Conservation (phyloP, 1,140 invertebrate species). For the Drosophila paulistorum region DNA sequence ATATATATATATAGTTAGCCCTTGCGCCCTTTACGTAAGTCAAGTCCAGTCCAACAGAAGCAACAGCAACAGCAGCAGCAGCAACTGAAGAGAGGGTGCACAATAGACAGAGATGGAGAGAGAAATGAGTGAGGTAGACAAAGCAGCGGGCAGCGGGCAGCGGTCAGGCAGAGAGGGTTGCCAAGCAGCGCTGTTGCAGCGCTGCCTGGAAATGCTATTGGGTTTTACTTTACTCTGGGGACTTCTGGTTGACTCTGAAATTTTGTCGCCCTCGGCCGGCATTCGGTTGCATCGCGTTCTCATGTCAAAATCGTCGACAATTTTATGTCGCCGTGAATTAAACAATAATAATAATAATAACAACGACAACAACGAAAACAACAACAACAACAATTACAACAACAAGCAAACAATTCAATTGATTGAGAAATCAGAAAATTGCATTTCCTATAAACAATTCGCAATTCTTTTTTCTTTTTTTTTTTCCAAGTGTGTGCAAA, state of each 20-base stretch:
- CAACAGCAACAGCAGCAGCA: constrained; percentile 29
- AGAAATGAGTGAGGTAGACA: constrained; percentile 3
- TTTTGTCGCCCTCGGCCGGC: constrained; percentile 54
- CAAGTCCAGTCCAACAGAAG: constrained; percentile 30
- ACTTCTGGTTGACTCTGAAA: constrained; percentile 53
- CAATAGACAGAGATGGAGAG: constrained; percentile 1
- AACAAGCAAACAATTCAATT: constrained; percentile 12
- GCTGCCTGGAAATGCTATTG: constrained; percentile 27
- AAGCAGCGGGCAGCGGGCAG: constrained; percentile 14
- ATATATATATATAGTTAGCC: constrained; percentile 4
- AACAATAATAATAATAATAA: constrained; percentile 25
- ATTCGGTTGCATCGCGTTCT: constrained; percentile 79
- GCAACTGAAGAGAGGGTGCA: constrained; percentile 7
- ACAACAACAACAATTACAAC: not conserved
- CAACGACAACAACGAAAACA: not conserved
- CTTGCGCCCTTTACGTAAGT: constrained; percentile 58
- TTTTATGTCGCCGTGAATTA: constrained; percentile 47
- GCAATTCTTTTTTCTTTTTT: not conserved
- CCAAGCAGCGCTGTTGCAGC: constrained; percentile 30
- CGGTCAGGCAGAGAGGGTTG: constrained; percentile 26
- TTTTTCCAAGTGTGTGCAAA: constrained; percentile 9
- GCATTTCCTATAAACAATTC: constrained; percentile 12
- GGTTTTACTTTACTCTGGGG: constrained; percentile 11
- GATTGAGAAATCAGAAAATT: constrained; percentile 18
- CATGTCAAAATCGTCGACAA: constrained; percentile 67